Evolutionary conservation across 2,888 invertebrate species (phyloP), one percentile per base, ranked within the genome.

Genomic region (Leucophenga maculata): DNA sequence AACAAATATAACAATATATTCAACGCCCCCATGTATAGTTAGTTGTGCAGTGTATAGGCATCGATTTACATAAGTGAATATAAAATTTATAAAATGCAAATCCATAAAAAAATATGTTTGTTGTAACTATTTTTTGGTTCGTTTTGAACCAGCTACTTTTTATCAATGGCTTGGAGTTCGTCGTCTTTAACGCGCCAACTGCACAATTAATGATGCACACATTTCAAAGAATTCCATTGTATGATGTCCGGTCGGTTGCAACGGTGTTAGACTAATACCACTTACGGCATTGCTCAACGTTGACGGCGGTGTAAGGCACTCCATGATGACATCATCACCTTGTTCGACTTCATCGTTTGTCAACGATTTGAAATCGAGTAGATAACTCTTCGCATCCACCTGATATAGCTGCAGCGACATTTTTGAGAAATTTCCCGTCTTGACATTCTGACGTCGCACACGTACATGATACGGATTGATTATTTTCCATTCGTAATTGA

Each of bases 141-240:
- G n/a, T n/a, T n/a, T n/a, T n/a, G n/a, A n/a, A n/a, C n/a, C n/a
- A n/a, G n/a, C n/a, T n/a, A n/a, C n/a, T n/a, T n/a, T n/a, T n/a
- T n/a, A n/a, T n/a, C n/a, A n/a, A n/a, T n/a, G n/a, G n/a, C n/a
- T n/a, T n/a, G n/a, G n/a, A n/a, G n/a, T n/a, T n/a, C n/a, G n/a
- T n/a, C n/a, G n/a, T n/a, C n/a, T 52, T 39, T 92, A 98, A 89
- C 98, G 95, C 39, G 99, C 99, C 74, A 99, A 91, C 81, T 99
- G 98, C 73, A 98, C 98, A 81, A 99, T 99, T 59, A 99, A 91
- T 2, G 97, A 96, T 20, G 99, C 98, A 89, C 99, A 99, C 98
- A 99, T 99, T 90, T 99, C 99, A 87, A 99, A 99, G 90, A 99
- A 99, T 90, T 99, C 99, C 96, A 99, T 97, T 1, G 99, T 99